Conservation (phyloP, 2,113 vertebrate genomes). For the Rostratula benghalensis region DNA sequence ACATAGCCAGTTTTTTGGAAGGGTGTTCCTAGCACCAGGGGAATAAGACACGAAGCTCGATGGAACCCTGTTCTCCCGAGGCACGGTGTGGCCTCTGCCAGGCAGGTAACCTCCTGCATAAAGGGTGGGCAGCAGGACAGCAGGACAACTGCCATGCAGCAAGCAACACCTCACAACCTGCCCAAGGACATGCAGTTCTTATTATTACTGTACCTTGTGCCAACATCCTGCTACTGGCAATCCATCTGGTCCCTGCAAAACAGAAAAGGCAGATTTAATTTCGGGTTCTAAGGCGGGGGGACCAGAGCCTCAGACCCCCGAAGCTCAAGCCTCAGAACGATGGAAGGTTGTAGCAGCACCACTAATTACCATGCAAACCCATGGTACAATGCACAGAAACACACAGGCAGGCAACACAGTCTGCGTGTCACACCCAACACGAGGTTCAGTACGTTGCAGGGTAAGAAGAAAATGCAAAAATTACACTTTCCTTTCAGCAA, state of each 20-base stretch:
- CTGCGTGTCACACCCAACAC: not conserved
- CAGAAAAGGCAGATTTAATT: not conserved
- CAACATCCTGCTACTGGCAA: slow-evolving; percentile 94
- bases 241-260: slow-evolving; percentile 89
- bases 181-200: not conserved
- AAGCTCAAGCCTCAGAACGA: not conserved
- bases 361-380: not conserved
- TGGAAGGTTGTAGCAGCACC: not conserved
- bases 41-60: not conserved
- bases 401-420: not conserved
- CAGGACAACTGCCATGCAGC: not conserved
- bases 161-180: not conserved
- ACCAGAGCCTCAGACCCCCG: not conserved
- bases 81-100: rapidly evolving
- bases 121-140: not conserved
- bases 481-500: not conserved
- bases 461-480: not conserved
- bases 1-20: not conserved
- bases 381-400: not conserved
- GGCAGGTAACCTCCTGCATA: not conserved
- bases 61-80: not conserved
- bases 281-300: not conserved
- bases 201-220: slow-evolving; percentile 85
- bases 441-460: not conserved
- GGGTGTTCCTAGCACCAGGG: not conserved